Base-by-base conservation (phyloP, 2,888 invertebrate genomes). In the Drosophila stalkeri region DNA sequence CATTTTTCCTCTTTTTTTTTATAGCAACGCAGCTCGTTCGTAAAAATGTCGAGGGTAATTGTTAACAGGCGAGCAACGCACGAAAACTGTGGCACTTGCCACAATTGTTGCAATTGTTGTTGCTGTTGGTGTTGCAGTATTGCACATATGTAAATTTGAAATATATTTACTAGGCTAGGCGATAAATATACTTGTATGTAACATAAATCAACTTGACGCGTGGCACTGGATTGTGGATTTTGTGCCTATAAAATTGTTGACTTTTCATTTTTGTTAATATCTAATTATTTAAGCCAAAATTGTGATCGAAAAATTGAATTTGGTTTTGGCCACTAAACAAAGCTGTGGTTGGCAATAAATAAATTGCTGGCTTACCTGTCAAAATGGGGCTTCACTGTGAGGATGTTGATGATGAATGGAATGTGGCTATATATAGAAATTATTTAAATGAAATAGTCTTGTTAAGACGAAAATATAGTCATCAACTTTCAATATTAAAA, bases 271-370 rank as follows among this genome's bases (percentile, higher is more conserved):
- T 27, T 56, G 74, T 31, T 75, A 79, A 74, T 57, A 89, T 87
- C 77, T 80, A 81, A 85, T 85, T 86, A 73, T 68, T 68, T 72
- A 12, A 72, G 72, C 69, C 63, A 64, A 69, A 72, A 39, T 51
- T 65, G 35, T 51, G 66, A 12, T 57, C 56, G 51, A 27, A 20
- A 68, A 77, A 77, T 65, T 67, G 33, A 54, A 31, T 37, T 64
- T 64, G 33, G 35, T 31, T 51, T 51, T 51, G 51, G 44, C 16
- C 39, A 18, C 39, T 33, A 23, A 20, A 54, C 20, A 43, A 44
- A 20, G 9, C 56, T 44, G 56, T 20, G 44, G 44, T 44, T 44
- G 16, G 20, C 44, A 49, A 55, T 43, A 56, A 60, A 39, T 66
- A 39, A 56, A 67, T 75, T 9, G 33, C 9, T 44, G 41, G 9